A percentile compares a stretch with the other conserved stretches of the same genome.
Evolutionary conservation across 2,113 vertebrate genomes (phyloP).

Genomic region (Psilopogon haemacephalus): DNA sequence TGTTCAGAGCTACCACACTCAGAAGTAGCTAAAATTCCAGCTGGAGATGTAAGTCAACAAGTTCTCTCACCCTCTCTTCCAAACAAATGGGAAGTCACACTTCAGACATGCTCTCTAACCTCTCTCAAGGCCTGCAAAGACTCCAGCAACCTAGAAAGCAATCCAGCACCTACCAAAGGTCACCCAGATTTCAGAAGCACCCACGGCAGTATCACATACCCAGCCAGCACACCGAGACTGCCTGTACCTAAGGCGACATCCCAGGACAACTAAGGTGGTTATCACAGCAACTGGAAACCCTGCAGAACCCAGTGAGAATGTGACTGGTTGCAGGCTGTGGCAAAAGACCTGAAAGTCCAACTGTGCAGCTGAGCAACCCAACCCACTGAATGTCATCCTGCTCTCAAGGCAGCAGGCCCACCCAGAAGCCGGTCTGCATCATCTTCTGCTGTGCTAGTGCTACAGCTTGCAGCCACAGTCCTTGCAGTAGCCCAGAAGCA

Average conservation of each 20-base stretch:
- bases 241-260: not conserved
- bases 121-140: not conserved
- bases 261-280: not conserved
- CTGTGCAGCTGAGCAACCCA: not conserved
- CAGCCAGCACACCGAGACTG: not conserved
- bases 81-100: accelerated
- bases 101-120: not conserved
- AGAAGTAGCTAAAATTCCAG: not conserved
- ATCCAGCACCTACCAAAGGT: not conserved
- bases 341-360: not conserved
- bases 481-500: not conserved
- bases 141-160: not conserved
- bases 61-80: not conserved
- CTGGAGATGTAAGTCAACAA: not conserved
- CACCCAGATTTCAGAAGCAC: not conserved
- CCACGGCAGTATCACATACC: not conserved
- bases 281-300: not conserved
- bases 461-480: too few relatives aligned
- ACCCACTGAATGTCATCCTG: not conserved
- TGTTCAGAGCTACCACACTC: not conserved
- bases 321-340: not conserved
- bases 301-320: not conserved
- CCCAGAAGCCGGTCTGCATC: not conserved
- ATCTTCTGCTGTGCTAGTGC: not conserved
- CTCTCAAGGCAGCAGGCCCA: not conserved